phyloP scores from a whole-genome alignment of 2,113 vertebrate species.

The Datnioides undecimradiatus region DNA sequence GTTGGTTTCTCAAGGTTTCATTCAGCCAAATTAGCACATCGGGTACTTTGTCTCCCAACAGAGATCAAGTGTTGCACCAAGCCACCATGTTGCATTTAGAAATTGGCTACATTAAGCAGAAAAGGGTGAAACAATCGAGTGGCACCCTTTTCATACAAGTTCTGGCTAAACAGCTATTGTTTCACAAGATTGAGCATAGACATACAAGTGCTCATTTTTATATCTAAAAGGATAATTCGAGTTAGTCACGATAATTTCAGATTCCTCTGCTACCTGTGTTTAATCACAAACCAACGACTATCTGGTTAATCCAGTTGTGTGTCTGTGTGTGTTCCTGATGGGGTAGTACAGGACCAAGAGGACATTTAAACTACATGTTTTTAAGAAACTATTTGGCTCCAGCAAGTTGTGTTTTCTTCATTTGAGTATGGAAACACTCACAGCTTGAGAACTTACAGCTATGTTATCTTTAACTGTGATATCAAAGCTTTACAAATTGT shows the following conservation, averaged over 20 bases:
- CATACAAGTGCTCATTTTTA: not conserved
- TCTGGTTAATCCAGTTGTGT: too few relatives aligned
- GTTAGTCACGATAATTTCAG: not conserved
- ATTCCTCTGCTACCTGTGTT: not conserved
- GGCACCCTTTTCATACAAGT: not conserved
- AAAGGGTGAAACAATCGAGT: not conserved
- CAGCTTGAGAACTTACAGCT: not conserved
- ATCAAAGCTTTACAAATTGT: conserved; percentile 10
- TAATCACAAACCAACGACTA: too few relatives aligned
- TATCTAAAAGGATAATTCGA: not conserved
- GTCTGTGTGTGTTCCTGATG: too few relatives aligned
- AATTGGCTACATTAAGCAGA: not conserved
- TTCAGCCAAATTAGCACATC: not conserved
- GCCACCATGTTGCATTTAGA: too few relatives aligned
- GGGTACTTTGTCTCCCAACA: not conserved
- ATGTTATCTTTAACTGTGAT: conserved; percentile 9
- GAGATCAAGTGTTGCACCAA: too few relatives aligned
- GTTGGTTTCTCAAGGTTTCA: not conserved
- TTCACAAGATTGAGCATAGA: not conserved
- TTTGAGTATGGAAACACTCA: not conserved
- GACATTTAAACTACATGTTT: not conserved
- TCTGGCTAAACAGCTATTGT: not conserved
- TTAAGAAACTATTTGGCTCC: not conserved
- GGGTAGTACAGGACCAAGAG: too few relatives aligned
- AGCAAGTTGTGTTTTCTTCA: not conserved